Percentiles rank a stretch among this genome's conserved stretches.
These are phyloP conservation scores for Azorinus chamasolen DNA, from an alignment of 2,888 invertebrate genomes.

Conservation along the genomic window DNA sequence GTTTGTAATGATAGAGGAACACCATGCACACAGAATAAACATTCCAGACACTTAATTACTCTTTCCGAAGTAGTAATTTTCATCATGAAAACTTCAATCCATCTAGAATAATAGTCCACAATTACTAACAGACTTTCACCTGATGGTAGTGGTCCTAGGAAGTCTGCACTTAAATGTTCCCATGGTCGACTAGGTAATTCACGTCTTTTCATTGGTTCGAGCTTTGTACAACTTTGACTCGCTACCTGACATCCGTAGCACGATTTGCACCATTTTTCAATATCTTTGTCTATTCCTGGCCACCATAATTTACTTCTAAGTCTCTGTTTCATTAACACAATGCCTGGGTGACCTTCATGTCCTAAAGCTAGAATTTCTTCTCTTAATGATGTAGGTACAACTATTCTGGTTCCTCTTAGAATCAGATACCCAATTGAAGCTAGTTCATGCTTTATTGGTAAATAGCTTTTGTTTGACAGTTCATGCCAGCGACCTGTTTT, in stretches of 20 bases:
- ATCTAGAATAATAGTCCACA: constrained; percentile 31
- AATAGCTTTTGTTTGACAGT: constrained; percentile 1
- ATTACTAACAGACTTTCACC: constrained; percentile 14
- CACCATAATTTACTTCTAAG: constrained; percentile 18
- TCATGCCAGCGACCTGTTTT: constrained; percentile 18
- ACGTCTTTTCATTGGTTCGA: constrained; percentile 42
- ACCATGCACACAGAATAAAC: constrained; percentile 25
- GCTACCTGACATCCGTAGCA: constrained; percentile 62
- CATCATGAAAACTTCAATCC: constrained; percentile 13
- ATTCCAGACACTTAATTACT: background rate
- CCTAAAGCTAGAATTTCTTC: constrained; percentile 1
- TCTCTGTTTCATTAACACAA: constrained; percentile 8
- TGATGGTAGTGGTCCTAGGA: constrained; percentile 31
- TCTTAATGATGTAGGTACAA: constrained; percentile 4
- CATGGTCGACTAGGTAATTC: constrained; percentile 49
- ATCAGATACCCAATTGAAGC: constrained; percentile 19
- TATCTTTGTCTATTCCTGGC: constrained; percentile 35
- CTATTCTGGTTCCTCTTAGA: constrained; percentile 16
- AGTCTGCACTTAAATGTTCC: constrained; percentile 41
- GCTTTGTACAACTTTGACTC: background rate
- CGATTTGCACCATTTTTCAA: constrained; percentile 41
- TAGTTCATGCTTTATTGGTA: constrained; percentile 32
- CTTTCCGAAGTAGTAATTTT: constrained; percentile 14
- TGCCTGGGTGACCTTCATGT: constrained; percentile 27
- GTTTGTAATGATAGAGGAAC: constrained; percentile 23